Conservation (phyloP, 2,797 vertebrate genomes). For the Molossus molossus region DNA sequence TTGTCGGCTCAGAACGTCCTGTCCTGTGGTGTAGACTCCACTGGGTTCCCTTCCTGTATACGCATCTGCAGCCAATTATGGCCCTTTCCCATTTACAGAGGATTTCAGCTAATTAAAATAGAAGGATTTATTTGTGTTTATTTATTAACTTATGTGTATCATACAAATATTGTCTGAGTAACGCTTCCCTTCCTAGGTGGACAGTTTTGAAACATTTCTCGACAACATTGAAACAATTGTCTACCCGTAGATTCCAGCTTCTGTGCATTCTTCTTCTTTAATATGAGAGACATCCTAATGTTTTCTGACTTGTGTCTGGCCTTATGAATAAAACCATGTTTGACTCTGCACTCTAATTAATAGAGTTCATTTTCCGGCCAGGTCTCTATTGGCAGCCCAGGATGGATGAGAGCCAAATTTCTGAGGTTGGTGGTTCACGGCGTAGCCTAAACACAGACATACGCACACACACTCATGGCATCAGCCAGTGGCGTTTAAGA, state of each 20-base stretch:
- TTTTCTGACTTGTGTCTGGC: conserved; percentile 68
- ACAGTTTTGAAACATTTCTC: conserved; percentile 31
- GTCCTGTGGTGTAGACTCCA: background rate
- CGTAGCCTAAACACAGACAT: background rate
- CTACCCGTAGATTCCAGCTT: background rate
- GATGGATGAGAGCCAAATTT: conserved; percentile 66
- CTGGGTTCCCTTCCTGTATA: background rate
- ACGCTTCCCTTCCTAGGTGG: background rate
- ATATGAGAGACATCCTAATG: conserved; percentile 35
- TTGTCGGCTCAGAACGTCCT: too few species aligned
- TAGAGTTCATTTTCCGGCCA: conserved; percentile 71
- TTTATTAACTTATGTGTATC: conserved; percentile 13
- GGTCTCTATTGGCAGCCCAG: conserved; percentile 61
- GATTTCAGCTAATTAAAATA: background rate
- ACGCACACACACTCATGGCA: background rate
- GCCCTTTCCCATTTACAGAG: background rate
- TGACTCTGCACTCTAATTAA: conserved; percentile 74
- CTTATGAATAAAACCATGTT: conserved; percentile 64
- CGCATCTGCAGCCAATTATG: background rate
- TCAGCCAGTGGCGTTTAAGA: background rate
- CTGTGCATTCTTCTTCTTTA: conserved; percentile 36
- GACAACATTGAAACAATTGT: conserved; percentile 23
- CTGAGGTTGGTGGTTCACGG: conserved; percentile 35
- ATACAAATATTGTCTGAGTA: background rate
- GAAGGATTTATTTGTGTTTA: background rate